Evolutionary conservation across 2,113 vertebrate species (phyloP).

Genomic region (Larimichthys polyactis): DNA sequence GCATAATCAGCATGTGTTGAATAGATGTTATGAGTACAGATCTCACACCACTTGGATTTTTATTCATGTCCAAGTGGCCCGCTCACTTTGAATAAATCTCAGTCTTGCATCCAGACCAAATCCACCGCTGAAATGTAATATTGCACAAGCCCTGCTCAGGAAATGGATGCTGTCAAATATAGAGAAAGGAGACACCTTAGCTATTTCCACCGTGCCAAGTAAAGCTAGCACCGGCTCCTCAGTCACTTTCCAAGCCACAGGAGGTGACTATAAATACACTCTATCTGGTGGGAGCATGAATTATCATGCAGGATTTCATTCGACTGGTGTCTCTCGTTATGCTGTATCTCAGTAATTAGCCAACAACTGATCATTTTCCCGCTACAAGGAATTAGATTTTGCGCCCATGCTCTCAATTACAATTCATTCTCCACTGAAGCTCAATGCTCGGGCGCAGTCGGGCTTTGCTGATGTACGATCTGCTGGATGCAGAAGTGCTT

Average conservation of each 20-base stretch:
- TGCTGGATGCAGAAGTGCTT: constrained; percentile 41
- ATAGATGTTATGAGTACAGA: no score
- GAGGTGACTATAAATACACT: constrained; percentile 48
- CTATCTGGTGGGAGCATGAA: constrained; percentile 6
- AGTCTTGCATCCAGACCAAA: no score
- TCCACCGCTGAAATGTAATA: constrained; percentile 36
- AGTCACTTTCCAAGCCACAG: constrained; percentile 18
- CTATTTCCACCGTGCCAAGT: constrained; percentile 58
- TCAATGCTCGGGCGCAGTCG: constrained; percentile 17
- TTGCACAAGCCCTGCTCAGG: constrained; percentile 40
- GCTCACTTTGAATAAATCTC: constrained; percentile 2
- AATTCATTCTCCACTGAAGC: constrained; percentile 32
- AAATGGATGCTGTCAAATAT: constrained; percentile 65
- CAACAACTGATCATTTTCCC: constrained; percentile 23
- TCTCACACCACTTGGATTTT: not conserved
- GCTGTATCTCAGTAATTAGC: constrained; percentile 20
- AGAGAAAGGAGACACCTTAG: constrained; percentile 63
- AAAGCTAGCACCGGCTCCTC: constrained; percentile 32
- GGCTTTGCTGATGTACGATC: constrained; percentile 50
- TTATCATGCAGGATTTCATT: constrained; percentile 32
- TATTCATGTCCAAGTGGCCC: not conserved
- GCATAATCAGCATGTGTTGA: not conserved
- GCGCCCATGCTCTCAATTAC: constrained; percentile 7
- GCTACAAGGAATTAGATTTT: not conserved
- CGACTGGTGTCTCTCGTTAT: constrained; percentile 14